Conservation (phyloP, 2,888 invertebrate genomes). For the Tricholauxania praeusta region DNA sequence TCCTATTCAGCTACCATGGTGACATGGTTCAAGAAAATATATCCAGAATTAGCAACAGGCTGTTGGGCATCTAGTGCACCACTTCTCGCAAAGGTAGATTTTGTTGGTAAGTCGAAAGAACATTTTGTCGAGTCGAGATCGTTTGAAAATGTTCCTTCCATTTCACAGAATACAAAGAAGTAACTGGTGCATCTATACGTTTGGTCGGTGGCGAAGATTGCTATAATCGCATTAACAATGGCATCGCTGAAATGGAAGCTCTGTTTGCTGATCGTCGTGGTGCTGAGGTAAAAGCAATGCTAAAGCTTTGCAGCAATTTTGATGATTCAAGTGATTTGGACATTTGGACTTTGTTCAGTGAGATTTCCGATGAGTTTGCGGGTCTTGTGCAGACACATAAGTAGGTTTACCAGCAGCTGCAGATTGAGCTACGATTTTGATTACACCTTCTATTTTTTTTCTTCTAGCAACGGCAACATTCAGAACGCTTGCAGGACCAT, state of each 20-base stretch:
- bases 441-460: neutral
- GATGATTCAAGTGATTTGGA: constrained; percentile 60
- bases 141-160: neutral
- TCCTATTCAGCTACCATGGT: constrained; percentile 79
- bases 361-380: constrained; percentile 62
- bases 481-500: constrained; percentile 56
- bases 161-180: constrained; percentile 64
- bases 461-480: constrained; percentile 55
- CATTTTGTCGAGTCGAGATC: no score
- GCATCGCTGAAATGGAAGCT: constrained; percentile 59
- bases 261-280: constrained; percentile 57
- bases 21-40: constrained; percentile 75
- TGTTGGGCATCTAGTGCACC: constrained; percentile 77
- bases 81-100: constrained; percentile 74
- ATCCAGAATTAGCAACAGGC: constrained; percentile 74
- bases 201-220: constrained; percentile 61
- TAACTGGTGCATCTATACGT: constrained; percentile 61
- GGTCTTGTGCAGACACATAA: constrained; percentile 61
- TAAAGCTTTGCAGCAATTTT: constrained; percentile 62
- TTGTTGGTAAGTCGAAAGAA: constrained; percentile 62
- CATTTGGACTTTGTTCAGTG: constrained; percentile 61
- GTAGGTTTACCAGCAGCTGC: constrained; percentile 48
- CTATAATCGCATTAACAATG: constrained; percentile 60
- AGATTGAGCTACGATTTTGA: neutral
- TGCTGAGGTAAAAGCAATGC: constrained; percentile 55